Percentiles rank a stretch among this genome's conserved stretches.
Evolutionary conservation across 35 echinoderm and acorn worm genomes (phyloP).

Genomic region (Hemicentrotus pulcherrimus): DNA sequence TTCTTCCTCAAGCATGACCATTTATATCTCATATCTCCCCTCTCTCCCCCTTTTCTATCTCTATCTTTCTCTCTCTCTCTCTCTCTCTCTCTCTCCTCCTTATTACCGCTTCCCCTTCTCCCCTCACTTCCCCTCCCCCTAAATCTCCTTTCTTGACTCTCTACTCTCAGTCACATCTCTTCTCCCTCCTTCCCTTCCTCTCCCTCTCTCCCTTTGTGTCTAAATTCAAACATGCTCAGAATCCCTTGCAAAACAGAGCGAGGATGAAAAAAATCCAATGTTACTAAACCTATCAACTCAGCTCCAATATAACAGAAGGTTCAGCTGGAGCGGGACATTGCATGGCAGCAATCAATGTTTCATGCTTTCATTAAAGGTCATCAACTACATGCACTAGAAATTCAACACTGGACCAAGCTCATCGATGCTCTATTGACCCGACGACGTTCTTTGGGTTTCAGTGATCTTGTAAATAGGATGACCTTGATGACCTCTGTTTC

Average conservation of each 20-base stretch:
- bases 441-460: background rate
- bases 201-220: background rate
- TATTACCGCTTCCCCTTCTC: background rate
- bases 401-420: background rate
- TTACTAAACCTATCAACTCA: background rate
- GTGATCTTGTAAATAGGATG: background rate
- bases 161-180: background rate
- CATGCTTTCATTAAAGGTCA: background rate
- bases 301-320: background rate
- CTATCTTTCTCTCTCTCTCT: background rate
- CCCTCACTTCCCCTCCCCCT: background rate
- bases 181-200: background rate
- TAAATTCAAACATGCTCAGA: background rate
- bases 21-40: background rate
- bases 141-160: background rate
- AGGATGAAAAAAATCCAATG: background rate
- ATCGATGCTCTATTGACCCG: background rate
- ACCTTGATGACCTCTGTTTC: no score
- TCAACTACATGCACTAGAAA: background rate
- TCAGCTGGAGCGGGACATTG: background rate
- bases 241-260: background rate
- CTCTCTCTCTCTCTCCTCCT: no score
- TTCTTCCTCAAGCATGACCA: background rate
- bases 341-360: background rate
- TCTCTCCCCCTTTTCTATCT: background rate